A percentile compares a stretch with the other conserved stretches of the same genome.
These are phyloP conservation scores for Anabas testudineus DNA, from an alignment of 2,797 vertebrate species.

Conservation along the genomic window DNA sequence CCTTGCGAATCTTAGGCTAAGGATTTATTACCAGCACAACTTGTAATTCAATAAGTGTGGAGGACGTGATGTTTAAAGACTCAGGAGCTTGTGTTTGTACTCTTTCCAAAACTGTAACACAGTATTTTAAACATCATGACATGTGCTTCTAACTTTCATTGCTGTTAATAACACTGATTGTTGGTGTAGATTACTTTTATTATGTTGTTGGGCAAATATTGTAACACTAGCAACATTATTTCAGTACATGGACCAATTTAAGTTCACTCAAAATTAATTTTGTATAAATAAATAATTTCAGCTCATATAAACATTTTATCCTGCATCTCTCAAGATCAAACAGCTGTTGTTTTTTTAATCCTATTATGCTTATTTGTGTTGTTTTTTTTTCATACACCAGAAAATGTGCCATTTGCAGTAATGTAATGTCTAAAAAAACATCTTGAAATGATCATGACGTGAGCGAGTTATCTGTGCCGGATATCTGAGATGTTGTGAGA, in stretches of 20 bases:
- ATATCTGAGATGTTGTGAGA: neutral
- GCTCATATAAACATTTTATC: no score
- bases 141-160: neutral
- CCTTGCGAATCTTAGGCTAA: constrained; percentile 75
- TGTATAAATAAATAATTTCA: neutral
- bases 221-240: neutral
- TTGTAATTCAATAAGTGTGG: constrained; percentile 40
- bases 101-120: neutral
- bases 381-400: neutral
- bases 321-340: no score
- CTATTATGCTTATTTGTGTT: constrained; percentile 3
- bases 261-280: neutral
- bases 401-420: constrained; percentile 11
- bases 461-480: neutral
- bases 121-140: neutral
- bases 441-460: constrained; percentile 2
- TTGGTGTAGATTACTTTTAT: neutral
- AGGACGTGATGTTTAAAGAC: constrained; percentile 30
- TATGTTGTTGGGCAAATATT: no score
- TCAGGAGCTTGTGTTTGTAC: neutral
- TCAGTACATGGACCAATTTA: neutral
- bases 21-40: constrained; percentile 75
- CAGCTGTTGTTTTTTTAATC: no score
- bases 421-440: constrained; percentile 12
- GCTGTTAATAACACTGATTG: neutral